Percentiles rank a stretch among this genome's conserved stretches.
Conservation (phyloP, 2,888 invertebrate genomes). For the Drosophila recens region DNA sequence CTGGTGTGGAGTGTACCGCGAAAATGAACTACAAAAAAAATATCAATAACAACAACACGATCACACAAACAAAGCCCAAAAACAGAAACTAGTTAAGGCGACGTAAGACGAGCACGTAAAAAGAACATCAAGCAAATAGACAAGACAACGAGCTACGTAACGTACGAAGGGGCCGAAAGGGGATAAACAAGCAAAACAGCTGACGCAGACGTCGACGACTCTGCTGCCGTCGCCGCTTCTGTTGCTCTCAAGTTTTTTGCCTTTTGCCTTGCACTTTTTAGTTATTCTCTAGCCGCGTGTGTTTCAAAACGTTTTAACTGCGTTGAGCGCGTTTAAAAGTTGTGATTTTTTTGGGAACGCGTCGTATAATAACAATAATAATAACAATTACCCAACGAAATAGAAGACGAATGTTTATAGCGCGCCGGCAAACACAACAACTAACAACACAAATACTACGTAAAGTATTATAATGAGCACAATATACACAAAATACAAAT, state of each 20-base stretch:
- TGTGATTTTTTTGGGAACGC: slow-evolving; percentile 47
- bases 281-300: slow-evolving; percentile 63
- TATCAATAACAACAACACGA: slow-evolving; percentile 48
- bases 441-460: slow-evolving; percentile 64
- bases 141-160: slow-evolving; percentile 42
- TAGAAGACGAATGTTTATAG: slow-evolving; percentile 60
- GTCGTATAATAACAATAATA: slow-evolving; percentile 8
- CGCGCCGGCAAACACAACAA: slow-evolving; percentile 43
- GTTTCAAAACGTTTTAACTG: slow-evolving; percentile 66
- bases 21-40: slow-evolving; percentile 34
- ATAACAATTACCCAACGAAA: slow-evolving; percentile 63
- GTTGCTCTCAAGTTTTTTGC: slow-evolving; percentile 44
- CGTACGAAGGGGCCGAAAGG: slow-evolving; percentile 7
- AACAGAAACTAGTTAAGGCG: slow-evolving; percentile 58
- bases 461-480: slow-evolving; percentile 65
- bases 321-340: slow-evolving; percentile 26
- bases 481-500: slow-evolving; percentile 25
- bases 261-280: slow-evolving; percentile 75
- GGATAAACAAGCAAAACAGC: slow-evolving; percentile 59
- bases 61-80: slow-evolving; percentile 42
- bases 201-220: slow-evolving; percentile 53
- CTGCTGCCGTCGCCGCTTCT: slow-evolving; percentile 35
- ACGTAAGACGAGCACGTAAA: slow-evolving; percentile 61
- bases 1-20: slow-evolving; percentile 5
- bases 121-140: slow-evolving; percentile 35